Base-by-base conservation (phyloP, 2,888 invertebrate species). In the Rhorus exstirpatorius region DNA sequence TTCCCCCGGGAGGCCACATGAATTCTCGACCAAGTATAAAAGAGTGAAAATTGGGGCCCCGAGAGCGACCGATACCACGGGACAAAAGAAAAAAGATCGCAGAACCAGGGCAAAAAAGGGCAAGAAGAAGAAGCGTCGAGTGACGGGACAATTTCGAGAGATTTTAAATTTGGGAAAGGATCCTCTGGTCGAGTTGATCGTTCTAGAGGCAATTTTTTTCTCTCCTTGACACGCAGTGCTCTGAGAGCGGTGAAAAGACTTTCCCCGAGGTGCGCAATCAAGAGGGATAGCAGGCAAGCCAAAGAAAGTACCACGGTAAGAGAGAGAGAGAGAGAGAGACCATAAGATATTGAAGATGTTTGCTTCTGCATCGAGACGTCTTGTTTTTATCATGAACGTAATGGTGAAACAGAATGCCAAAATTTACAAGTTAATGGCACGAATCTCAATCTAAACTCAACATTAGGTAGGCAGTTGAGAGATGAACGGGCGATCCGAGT, bases 321-420 rank as follows among this genome's bases (percentile, higher is more conserved):
- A 31, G 51, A 31, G 14, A 65, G n/a, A 60, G 61, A 51, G 8
- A 53, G n/a, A 19, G 60, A 51, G 63, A 65, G 51, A 74, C 51
- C n/a, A n/a, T n/a, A n/a, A 60, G 61, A 21, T 44, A 41, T 63
- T 24, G 76, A n/a, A 72, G 72, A 85, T 83, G 83, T 72, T 80
- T 72, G 44, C 44, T 46, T 61, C 19, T 21, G 63, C 46, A 41
- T 51, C 53, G 76, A 61, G 78, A 71, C 81, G 55, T 75, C 49
- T 55, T 38, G 58, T 80, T 67, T 78, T 75, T 55, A 81, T 14
- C 24, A 60, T 55, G 76, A 55, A 79, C 65, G 60, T 53, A 51
- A 49, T 44, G 26, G 74, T 70, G 26, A 58, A 44, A 49, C 61
- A 14, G 10, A 74, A 55, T 41, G 55, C 35, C 55, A 14, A 51